Percentiles rank a stretch among this genome's conserved stretches.
Evolutionary conservation across 2,113 vertebrate genomes (phyloP).

Genomic region (Donacobius atricapilla): DNA sequence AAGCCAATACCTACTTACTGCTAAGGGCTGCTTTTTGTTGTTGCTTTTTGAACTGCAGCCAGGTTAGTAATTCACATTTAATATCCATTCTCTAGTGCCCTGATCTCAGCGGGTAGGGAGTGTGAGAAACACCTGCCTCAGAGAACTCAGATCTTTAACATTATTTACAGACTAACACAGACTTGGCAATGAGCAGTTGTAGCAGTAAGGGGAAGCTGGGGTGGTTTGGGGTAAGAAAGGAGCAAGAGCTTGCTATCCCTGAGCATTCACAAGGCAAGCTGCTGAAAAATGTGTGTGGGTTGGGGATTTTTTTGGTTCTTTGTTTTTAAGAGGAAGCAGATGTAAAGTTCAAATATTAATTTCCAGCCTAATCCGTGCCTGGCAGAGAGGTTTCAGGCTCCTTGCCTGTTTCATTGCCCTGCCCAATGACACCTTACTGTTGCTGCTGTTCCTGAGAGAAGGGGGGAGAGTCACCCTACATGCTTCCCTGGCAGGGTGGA

Average conservation of each 20-base stretch:
- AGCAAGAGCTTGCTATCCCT: neutral
- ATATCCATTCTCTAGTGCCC: neutral
- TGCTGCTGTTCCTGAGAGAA: neutral
- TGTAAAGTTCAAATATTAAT: neutral
- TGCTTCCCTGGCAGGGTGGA: neutral
- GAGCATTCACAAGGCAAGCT: neutral
- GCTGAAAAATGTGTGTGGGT: neutral
- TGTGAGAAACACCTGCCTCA: neutral
- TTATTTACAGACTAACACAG: neutral
- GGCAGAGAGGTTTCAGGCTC: neutral
- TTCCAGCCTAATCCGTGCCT: neutral
- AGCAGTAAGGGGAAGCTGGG: neutral
- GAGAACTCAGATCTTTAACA: neutral
- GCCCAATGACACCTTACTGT: neutral
- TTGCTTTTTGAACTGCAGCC: neutral
- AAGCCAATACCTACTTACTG: neutral
- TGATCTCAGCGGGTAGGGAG: neutral
- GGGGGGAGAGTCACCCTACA: accelerated
- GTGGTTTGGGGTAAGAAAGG: neutral
- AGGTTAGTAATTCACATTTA: neutral
- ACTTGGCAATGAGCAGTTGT: neutral
- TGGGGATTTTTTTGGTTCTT: neutral
- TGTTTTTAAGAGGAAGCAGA: neutral
- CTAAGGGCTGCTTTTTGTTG: neutral
- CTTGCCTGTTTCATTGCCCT: neutral